Conservation (phyloP, 2,797 vertebrate genomes). For the Meriones psammophilus region DNA sequence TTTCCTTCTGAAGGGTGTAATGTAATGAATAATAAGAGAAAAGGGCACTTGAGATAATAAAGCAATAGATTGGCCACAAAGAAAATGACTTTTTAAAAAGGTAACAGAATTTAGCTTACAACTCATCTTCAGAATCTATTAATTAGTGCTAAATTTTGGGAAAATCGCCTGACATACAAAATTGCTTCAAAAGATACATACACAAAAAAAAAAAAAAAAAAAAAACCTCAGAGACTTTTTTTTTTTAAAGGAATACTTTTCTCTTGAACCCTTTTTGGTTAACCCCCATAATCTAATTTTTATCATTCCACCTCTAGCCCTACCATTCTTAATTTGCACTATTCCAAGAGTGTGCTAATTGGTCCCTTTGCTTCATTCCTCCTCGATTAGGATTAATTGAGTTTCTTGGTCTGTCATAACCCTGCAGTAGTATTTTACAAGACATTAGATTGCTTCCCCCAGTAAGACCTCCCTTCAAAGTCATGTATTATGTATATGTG, state of each 20-base stretch:
- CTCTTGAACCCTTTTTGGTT: conserved; percentile 29
- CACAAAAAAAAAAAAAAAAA: too few relatives aligned
- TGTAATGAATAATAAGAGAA: conserved; percentile 72
- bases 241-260: conserved; percentile 25
- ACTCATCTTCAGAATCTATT: conserved; percentile 63
- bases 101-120: conserved; percentile 44
- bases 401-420: neutral
- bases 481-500: neutral
- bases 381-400: conserved; percentile 37
- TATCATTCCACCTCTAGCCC: neutral
- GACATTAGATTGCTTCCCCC: neutral
- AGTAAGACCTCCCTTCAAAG: neutral
- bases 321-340: conserved; percentile 46
- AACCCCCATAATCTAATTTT: conserved; percentile 15
- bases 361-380: conserved; percentile 53
- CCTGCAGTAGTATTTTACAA: conserved; percentile 25
- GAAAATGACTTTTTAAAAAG: conserved; percentile 62
- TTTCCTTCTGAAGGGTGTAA: conserved; percentile 73
- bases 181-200: conserved; percentile 47
- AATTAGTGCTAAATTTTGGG: conserved; percentile 62
- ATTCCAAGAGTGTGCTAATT: conserved; percentile 44
- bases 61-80: conserved; percentile 40
- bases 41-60: conserved; percentile 66
- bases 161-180: conserved; percentile 61
- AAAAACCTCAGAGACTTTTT: neutral